Base-by-base conservation (phyloP, 2,888 invertebrate species). In the Aphelenchoides bicaudatus region DNA sequence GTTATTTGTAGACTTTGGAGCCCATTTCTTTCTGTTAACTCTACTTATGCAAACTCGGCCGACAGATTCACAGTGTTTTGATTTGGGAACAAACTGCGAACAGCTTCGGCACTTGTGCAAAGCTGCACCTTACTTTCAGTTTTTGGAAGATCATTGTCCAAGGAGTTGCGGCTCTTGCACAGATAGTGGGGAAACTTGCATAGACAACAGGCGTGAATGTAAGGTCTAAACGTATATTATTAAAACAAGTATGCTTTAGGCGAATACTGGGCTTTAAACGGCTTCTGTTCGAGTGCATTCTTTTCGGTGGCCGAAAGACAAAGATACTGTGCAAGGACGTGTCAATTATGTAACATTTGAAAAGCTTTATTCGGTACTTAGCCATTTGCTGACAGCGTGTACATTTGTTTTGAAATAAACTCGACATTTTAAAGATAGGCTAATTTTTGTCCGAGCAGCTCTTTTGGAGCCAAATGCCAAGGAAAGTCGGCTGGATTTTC, bases 91-190 rank as follows among this genome's bases (percentile, higher is more conserved):
- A 8, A 43, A 43, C 23, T 43, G 43, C 43, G 6, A n/a, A 6
- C 10, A n/a, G 25, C n/a, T 43, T 8, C 16, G 23, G 23, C 43
- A 25, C 10, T 21, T 43, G 43, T 43, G 43, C n/a, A 43, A 19
- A 10, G 43, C 10, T 10, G 21, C 43, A 10, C 21, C 43, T n/a
- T 43, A 43, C 23, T 19, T 43, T 10, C 43, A 43, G 23, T 43
- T 43, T n/a, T 25, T 43, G 16, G 23, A 6, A 6, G 43, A 43
- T 43, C 43, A 43, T n/a, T 43, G 43, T n/a, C 43, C 43, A 10
- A 21, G 16, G 16, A 21, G 21, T 8, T 43, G 43, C 43, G 25
- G 25, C 23, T 6, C 8, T 19, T 43, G 43, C 43, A 43, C 43
- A 25, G 25, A 21, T 10, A 43, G 23, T 25, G 43, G 43, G 8